phyloP scores from a whole-genome alignment of 2,888 invertebrate genomes.

The Torymus auratus region DNA sequence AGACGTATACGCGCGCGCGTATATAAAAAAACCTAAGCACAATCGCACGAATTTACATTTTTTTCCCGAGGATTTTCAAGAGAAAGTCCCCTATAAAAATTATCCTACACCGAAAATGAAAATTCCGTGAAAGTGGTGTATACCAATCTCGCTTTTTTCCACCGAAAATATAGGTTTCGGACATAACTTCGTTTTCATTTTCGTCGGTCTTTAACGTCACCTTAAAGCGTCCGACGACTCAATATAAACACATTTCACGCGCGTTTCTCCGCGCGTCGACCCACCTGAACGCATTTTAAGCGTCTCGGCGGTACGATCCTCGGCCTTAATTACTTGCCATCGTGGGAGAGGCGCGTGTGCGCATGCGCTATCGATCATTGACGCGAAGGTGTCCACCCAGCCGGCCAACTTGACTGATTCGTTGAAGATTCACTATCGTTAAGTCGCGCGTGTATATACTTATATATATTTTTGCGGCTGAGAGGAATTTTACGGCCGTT shows the following conservation, averaged over 20 bases:
- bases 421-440: slow-evolving; percentile 25
- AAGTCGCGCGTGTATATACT: neutral
- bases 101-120: neutral
- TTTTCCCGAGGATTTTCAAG: too few relatives aligned
- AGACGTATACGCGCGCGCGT: too few relatives aligned
- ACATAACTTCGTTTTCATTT: too few relatives aligned
- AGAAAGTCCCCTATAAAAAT: too few relatives aligned
- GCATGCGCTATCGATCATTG: slow-evolving; percentile 59
- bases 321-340: slow-evolving; percentile 61
- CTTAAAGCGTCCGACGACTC: too few relatives aligned
- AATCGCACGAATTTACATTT: too few relatives aligned
- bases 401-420: slow-evolving; percentile 21
- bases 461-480: neutral
- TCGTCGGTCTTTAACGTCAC: too few relatives aligned
- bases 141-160: neutral
- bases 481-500: too few relatives aligned
- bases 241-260: too few relatives aligned
- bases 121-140: neutral
- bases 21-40: too few relatives aligned
- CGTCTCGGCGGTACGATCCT: slow-evolving; percentile 28
- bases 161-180: too few relatives aligned
- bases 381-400: slow-evolving; percentile 1
- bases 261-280: too few relatives aligned
- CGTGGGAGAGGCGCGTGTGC: slow-evolving; percentile 39
- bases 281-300: slow-evolving; percentile 19